These are phyloP conservation scores for Patagioenas fasciata DNA, from an alignment of 2,113 vertebrate genomes.

Conservation along the genomic window DNA sequence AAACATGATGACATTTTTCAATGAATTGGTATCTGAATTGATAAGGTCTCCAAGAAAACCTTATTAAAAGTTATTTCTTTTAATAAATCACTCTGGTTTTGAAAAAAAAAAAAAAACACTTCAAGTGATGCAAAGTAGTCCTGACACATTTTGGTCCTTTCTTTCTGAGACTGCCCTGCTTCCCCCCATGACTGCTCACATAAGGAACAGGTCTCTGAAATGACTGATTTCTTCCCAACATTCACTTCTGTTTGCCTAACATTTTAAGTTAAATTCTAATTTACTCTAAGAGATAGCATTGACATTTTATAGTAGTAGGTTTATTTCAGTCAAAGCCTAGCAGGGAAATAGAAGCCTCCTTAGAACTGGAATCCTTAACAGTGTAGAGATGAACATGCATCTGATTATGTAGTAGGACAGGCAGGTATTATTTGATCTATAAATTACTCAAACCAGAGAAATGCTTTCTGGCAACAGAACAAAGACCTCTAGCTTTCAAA, in stretches of 20 bases:
- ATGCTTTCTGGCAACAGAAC: not conserved
- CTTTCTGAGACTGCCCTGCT: not conserved
- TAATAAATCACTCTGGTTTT: not conserved
- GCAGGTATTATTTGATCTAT: not conserved
- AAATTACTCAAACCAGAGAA: not conserved
- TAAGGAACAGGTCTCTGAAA: not conserved
- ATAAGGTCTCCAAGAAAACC: not conserved
- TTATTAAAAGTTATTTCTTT: not conserved
- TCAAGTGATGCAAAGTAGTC: not conserved
- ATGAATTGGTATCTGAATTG: not conserved
- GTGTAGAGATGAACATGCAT: not conserved
- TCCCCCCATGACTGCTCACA: not conserved
- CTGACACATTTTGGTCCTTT: not conserved
- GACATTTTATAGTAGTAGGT: not conserved
- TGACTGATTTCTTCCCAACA: not conserved
- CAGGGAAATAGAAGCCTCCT: not conserved
- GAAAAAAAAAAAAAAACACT: not conserved
- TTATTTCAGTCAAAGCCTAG: not conserved
- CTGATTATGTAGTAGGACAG: not conserved
- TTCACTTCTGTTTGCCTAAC: not conserved
- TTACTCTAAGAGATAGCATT: not conserved
- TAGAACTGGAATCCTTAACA: not conserved
- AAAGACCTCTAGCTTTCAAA: not conserved
- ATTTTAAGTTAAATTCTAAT: not conserved
- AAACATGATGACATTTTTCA: not conserved